Evolutionary conservation across 2,797 vertebrate genomes (phyloP), one percentile per base, ranked within the genome.

Genomic region (Thaleichthys pacificus): DNA sequence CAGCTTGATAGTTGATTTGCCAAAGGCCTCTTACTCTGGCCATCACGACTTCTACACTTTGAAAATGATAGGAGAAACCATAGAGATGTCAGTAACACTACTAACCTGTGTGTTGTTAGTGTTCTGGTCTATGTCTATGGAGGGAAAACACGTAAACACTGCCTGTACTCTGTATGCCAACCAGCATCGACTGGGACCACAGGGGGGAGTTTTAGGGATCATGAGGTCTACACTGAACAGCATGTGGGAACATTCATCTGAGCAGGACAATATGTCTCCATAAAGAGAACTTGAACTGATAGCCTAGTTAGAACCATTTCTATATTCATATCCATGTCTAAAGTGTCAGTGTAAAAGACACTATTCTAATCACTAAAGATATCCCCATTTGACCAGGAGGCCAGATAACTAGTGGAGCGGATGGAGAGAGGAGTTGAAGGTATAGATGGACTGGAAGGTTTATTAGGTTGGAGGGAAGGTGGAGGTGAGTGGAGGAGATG

Each of bases 151-250:
- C 49, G n/a, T 66, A 5, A 26, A 66, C 64, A 66, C 42, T 66
- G 65, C 65, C 42, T 66, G 47, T 49, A 66, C 42, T 51, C 15
- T 66, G 24, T 32, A 66, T 47, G 24, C 65, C 24, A 66, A 14
- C 22, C 42, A 7, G 22, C 47, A 51, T 19, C 11, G 49, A 64
- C 19, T n/a, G 8, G n/a, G 32, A 64, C 32, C n/a, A 38, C 17
- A 42, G 62, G 32, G n/a, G 38, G 19, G 22, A 38, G 8, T n/a
- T 19, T 35, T 64, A 38, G 62, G 15, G 14, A 35, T 38, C 8
- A 21, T 38, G 19, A 32, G 32, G n/a, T 38, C 62, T 42, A 9
- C 30, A 38, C 62, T 42, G 62, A 64, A 64, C n/a, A 64, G 58
- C 24, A 26, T 61, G 58, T 22, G 9, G 21, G 22, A 24, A 61